Evolutionary conservation across 2,113 vertebrate genomes (phyloP).

Genomic region (Ascaphus truei): DNA sequence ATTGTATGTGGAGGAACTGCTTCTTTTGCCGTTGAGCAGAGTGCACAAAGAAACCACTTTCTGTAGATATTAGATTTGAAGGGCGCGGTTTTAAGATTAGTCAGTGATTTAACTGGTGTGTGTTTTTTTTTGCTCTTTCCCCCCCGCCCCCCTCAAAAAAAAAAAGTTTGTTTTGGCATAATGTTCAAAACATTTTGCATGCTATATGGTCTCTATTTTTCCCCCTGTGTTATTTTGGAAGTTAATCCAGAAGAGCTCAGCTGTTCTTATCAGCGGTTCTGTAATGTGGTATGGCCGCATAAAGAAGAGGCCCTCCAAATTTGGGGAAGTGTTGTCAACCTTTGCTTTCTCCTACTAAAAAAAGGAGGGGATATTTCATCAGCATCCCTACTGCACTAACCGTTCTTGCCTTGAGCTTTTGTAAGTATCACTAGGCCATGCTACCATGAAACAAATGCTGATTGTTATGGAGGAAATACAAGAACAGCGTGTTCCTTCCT

Average conservation of each 20-base stretch:
- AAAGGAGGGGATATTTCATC: neutral
- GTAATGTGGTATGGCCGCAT: neutral
- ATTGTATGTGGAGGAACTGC: conserved; percentile 42
- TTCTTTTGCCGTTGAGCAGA: neutral
- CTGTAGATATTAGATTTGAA: too few species aligned
- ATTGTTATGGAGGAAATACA: conserved; percentile 17
- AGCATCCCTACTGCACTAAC: neutral
- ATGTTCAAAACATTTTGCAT: conserved; percentile 16
- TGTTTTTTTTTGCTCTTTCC: conserved; percentile 10
- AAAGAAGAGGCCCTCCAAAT: neutral
- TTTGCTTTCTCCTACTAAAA: neutral
- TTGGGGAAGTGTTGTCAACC: too few species aligned
- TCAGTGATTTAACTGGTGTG: conserved; percentile 26
- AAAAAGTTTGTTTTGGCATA: conserved; percentile 15
- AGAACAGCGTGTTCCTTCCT: conserved; percentile 13
- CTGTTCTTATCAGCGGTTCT: neutral
- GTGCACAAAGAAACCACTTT: neutral
- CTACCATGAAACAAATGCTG: neutral
- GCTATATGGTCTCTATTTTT: neutral
- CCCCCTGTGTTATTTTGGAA: conserved; percentile 27
- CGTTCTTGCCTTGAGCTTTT: neutral
- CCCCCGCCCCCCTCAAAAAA: neutral
- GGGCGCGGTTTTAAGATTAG: neutral
- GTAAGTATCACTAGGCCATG: neutral
- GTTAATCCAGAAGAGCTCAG: neutral